Percentiles rank a stretch among this genome's conserved stretches.
These are phyloP conservation scores for Timema podura DNA, from an alignment of 2,888 invertebrate genomes.

Conservation along the genomic window DNA sequence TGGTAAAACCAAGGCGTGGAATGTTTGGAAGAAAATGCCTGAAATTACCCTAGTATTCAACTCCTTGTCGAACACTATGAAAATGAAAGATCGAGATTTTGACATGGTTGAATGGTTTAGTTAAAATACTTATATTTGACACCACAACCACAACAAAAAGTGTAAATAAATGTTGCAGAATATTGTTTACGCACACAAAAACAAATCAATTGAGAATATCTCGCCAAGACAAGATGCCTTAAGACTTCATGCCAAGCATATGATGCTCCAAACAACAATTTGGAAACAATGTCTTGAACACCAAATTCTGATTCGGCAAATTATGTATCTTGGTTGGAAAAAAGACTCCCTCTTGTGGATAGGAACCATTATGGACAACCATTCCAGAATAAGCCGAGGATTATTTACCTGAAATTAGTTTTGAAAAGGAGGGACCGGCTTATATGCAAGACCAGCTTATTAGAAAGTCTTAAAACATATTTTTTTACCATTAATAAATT, in stretches of 20 bases:
- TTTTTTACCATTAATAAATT: no score
- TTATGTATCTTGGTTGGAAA: neutral
- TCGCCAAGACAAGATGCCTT: no score
- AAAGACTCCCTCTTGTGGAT: neutral
- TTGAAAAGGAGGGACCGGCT: no score
- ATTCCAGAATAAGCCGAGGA: no score
- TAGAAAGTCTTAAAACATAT: no score
- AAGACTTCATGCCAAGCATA: no score
- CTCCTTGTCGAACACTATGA: neutral
- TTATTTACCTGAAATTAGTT: no score
- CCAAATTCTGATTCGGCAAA: neutral
- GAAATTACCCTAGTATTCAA: constrained; percentile 4
- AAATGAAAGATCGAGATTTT: neutral
- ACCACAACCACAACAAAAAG: neutral
- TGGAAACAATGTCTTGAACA: neutral
- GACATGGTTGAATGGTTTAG: neutral
- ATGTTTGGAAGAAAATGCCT: neutral
- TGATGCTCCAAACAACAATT: no score
- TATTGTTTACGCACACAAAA: no score
- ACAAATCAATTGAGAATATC: no score
- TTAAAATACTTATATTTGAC: neutral
- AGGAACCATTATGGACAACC: neutral
- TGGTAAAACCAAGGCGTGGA: neutral
- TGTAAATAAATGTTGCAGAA: no score
- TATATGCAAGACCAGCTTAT: no score